phyloP scores from a whole-genome alignment of 2,888 invertebrate species.

The Tipula confusa region DNA sequence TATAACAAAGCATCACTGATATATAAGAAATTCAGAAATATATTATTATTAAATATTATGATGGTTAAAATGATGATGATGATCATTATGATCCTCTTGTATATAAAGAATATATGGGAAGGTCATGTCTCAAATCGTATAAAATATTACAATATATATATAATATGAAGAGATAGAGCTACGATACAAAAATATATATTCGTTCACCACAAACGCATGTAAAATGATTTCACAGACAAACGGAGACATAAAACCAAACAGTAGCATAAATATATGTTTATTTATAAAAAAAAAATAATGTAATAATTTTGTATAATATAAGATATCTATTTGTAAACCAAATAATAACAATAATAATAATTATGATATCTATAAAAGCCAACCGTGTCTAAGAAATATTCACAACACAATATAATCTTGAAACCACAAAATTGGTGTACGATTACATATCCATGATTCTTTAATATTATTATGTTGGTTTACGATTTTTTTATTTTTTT shows the following conservation, averaged over 20 bases:
- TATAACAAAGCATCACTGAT: not conserved
- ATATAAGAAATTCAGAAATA: not conserved
- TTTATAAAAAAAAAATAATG: not conserved
- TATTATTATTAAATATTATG: not conserved
- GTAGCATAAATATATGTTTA: not conserved
- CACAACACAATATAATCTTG: not conserved
- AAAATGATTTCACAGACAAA: not conserved
- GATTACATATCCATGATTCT: not conserved
- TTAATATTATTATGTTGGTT: not conserved
- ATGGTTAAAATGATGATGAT: not conserved
- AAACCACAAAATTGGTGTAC: conserved; percentile 12
- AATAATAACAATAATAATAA: not conserved
- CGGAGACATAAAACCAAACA: conserved; percentile 25
- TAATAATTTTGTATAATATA: not conserved
- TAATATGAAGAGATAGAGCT: too few relatives aligned
- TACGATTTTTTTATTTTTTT: too few relatives aligned
- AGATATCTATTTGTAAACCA: not conserved
- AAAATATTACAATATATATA: not conserved
- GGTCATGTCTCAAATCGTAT: not conserved
- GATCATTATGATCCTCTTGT: not conserved
- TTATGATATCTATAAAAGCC: not conserved
- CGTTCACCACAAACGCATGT: not conserved
- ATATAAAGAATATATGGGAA: not conserved
- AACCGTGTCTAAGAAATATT: not conserved
- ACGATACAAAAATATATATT: not conserved